Base-by-base conservation (phyloP, 2,113 vertebrate genomes). In the Mungos mungo region DNA sequence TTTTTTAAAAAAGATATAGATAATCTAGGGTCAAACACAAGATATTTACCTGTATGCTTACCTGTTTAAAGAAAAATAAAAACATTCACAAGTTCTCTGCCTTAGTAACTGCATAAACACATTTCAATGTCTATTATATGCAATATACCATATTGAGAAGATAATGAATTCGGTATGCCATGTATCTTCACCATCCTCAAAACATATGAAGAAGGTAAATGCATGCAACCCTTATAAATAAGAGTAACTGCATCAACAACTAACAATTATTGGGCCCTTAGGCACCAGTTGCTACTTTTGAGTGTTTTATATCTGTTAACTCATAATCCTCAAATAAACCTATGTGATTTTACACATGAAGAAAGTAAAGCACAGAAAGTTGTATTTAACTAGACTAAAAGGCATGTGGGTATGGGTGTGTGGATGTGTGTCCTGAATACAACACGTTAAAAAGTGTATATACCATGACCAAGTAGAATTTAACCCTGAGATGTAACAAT, bases 61-160 rank as follows among this genome's bases (percentile, higher is more conserved):
- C 7, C 7, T 47, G 86, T 81, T 88, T 19, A 95, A 27, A 81
- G 65, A 96, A 79, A 95, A 97, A 89, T 41, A 76, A 88, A 77
- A 77, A 47, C 90, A 71, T 52, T 45, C 13, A 81, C 7, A 93
- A 74, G 35, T 92, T 95, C 74, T 82, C 63, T 69, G 57, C 29
- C 38, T 68, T 54, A 76, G 7, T 66, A 89, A 93, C 25, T 63
- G 3, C 54, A 29, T 79, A 31, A 60, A 89, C 90, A 66, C 35
- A 79, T 38, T 1, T 90, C 29, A 33, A 19, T 38, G 15, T n/a
- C 52, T 86, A 68, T 60, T 85, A 52, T n/a, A 83, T n/a, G 31
- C 45, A 72, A 19, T 7, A 76, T 38, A 38, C 33, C 38, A 89
- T 16, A 86, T n/a, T 77, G 74, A 87, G 50, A 95, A 69, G 23